Percentiles rank a stretch among this genome's conserved stretches.
Conservation (phyloP, 92 coral and sea anemone species). For the Micromussa lordhowensis region DNA sequence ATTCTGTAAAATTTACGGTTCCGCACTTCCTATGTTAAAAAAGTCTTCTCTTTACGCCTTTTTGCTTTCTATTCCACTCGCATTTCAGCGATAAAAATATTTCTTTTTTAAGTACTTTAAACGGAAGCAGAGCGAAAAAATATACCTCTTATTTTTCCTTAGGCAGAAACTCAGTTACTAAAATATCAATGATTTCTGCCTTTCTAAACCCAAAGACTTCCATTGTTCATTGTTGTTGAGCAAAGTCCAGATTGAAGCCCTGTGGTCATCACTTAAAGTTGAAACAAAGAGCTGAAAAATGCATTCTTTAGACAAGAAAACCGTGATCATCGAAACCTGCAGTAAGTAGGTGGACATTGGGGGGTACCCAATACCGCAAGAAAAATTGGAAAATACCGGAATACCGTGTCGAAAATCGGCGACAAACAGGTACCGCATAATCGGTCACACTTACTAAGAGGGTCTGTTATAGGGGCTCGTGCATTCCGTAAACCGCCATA, state of each 20-base stretch:
- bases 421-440: too few relatives aligned
- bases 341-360: too few relatives aligned
- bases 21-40: not conserved
- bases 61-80: not conserved
- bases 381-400: too few relatives aligned
- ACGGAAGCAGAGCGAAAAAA: not conserved
- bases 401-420: too few relatives aligned
- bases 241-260: not conserved
- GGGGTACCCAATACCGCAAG: too few relatives aligned
- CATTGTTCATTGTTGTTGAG: not conserved
- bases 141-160: too few relatives aligned
- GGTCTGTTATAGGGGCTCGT: too few relatives aligned
- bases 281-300: not conserved
- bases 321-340: not conserved
- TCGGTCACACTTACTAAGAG: too few relatives aligned
- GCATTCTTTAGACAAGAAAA: conserved; percentile 1
- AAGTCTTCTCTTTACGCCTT: not conserved
- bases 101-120: not conserved
- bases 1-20: not conserved
- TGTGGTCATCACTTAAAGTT: not conserved
- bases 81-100: not conserved
- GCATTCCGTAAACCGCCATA: too few relatives aligned
- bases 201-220: not conserved
- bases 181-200: not conserved
- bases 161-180: not conserved